Base-by-base conservation (phyloP, 2,888 invertebrate species). In the Atrina japonica region DNA sequence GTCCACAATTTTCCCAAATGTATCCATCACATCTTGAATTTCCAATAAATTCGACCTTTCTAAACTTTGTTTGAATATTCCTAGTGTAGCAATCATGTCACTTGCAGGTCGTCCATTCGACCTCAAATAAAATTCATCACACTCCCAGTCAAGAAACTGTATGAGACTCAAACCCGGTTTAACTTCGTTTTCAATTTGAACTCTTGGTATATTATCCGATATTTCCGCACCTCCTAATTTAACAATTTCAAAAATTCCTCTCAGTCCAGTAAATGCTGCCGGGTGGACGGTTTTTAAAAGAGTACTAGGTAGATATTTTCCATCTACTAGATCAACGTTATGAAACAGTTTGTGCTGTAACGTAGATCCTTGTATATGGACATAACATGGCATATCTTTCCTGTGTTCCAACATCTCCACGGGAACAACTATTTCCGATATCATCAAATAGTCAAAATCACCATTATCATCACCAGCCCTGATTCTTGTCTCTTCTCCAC, bases 361-460 rank as follows among this genome's bases (percentile, higher is more conserved):
- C 2, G 30, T 11, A 3, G 71, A 65, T 11, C 67, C 76, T 5
- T 58, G 41, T 5, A 81, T 53, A 58, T 70, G 69, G 5, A 77
- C 73, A 59, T 73, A 78, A 70, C 76, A 73, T 0, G 76, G 77
- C 3, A 64, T 66, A n/a, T 76, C 74, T 3, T 60, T 21, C 16
- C 76, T 52, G 14, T 43, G 61, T 41, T 70, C 76, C 2, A 81
- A 25, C 41, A 64, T 29, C 0, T 58, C 67, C 5, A 65, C 59
- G 0, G 80, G 80, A 30, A 81, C 70, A 23, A 65, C 27, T 14
- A 74, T 67, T 9, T 71, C 75, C 7, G 77, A 78, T 16, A 75
- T 66, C 1, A 78, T 18, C 0, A 81, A 35, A 30, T 78, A 75
- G 58, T 81, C 78, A 16, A 68, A 75, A 43, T 81, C 80, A 0